Conservation (phyloP, 2,797 vertebrate genomes). For the Oreonectes daqikongensis region DNA sequence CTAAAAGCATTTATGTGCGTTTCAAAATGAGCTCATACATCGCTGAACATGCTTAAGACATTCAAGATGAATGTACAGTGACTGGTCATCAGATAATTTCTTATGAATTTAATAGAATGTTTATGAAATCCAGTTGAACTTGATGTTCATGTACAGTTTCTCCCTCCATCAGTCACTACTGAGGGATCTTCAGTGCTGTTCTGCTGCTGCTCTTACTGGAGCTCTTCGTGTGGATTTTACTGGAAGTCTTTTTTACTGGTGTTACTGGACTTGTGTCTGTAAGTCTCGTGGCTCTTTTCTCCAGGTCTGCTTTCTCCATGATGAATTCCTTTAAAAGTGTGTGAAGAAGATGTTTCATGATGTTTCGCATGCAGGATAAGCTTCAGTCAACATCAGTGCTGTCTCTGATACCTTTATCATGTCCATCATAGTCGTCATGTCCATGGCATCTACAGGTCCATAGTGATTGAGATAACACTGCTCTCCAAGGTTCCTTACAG, state of each 20-base stretch:
- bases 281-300: constrained; percentile 63
- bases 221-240: constrained; percentile 68
- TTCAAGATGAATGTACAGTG: too few species aligned
- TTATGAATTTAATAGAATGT: too few species aligned
- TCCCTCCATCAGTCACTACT: neutral
- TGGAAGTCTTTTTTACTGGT: constrained; percentile 60
- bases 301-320: constrained; percentile 71
- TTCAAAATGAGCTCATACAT: too few species aligned
- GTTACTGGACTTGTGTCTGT: constrained; percentile 55
- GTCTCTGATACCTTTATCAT: constrained; percentile 75
- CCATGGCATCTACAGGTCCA: constrained; percentile 64
- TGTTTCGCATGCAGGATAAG: neutral
- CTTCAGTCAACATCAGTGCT: neutral
- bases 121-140: too few species aligned
- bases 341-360: constrained; percentile 2
- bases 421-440: constrained; percentile 70
- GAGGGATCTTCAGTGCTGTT: neutral
- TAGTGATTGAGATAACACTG: constrained; percentile 73
- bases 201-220: constrained; percentile 45
- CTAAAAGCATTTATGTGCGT: too few species aligned
- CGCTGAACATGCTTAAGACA: too few species aligned
- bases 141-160: too few species aligned
- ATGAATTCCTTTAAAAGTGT: constrained; percentile 74
- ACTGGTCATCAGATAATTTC: too few species aligned
- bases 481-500: constrained; percentile 73